phyloP scores from a whole-genome alignment of 2,888 invertebrate species.

The Melinaea marsaeus region DNA sequence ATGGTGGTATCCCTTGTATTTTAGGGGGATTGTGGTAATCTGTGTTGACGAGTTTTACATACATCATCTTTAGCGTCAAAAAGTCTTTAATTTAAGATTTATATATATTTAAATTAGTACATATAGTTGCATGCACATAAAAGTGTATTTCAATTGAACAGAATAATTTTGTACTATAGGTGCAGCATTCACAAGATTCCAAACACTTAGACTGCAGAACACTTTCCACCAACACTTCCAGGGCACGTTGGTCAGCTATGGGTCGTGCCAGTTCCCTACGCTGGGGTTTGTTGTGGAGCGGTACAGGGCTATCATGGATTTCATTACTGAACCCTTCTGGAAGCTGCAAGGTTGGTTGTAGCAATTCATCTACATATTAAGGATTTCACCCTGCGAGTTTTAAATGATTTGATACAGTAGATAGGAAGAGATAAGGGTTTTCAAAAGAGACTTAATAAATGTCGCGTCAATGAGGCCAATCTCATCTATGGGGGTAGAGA shows the following conservation, averaged over 20 bases:
- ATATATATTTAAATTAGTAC: no score
- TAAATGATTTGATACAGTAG: no score
- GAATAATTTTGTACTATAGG: conserved; percentile 68
- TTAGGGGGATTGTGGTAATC: no score
- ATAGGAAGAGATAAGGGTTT: no score
- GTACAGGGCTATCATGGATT: conserved; percentile 93
- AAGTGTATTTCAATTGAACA: neutral
- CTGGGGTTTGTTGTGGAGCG: conserved; percentile 99
- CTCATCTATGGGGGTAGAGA: no score
- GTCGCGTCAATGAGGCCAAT: neutral
- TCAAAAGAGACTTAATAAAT: neutral
- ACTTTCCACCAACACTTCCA: conserved; percentile 86
- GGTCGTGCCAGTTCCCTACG: conserved; percentile 99
- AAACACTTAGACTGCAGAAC: conserved; percentile 92
- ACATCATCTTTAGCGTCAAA: no score
- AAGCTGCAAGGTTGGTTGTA: conserved; percentile 85
- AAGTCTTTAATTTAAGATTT: no score
- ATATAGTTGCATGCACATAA: neutral
- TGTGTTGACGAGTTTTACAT: no score
- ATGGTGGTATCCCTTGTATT: no score
- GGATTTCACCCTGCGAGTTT: neutral
- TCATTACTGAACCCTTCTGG: conserved; percentile 97
- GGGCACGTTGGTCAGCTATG: conserved; percentile 95
- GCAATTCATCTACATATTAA: neutral
- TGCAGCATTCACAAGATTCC: conserved; percentile 98